Percentiles rank a stretch among this genome's conserved stretches.
Evolutionary conservation across 1,140 invertebrate species (phyloP).

Genomic region (Trichonephila clavata): DNA sequence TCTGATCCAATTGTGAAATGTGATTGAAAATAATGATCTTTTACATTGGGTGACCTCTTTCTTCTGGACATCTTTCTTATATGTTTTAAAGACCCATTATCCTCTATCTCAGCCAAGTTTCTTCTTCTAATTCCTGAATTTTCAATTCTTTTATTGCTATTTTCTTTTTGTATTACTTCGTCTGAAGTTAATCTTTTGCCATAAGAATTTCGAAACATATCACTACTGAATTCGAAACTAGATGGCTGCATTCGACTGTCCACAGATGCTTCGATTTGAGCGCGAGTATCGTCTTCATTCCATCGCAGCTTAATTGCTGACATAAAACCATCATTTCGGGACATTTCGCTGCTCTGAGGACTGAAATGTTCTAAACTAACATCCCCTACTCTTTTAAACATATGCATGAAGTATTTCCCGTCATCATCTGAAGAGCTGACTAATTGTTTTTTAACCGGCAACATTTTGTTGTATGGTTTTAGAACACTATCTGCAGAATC

Average conservation of each 20-base stretch:
- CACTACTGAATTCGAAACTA: not conserved
- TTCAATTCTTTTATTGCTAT: not conserved
- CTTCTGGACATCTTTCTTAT: not conserved
- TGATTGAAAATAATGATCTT: not conserved
- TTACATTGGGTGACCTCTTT: not conserved
- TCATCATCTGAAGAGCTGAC: not conserved
- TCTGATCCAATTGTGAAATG: not conserved
- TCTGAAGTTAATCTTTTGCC: not conserved
- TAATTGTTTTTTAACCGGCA: not conserved
- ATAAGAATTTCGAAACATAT: not conserved
- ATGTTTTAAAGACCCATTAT: not conserved
- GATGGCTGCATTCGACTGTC: slow-evolving; percentile 48
- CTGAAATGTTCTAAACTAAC: slow-evolving; percentile 50
- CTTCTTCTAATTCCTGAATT: not conserved
- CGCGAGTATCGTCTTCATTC: slow-evolving; percentile 55
- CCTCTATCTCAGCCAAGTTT: not conserved
- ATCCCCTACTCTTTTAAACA: slow-evolving; percentile 66
- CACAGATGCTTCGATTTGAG: slow-evolving; percentile 34
- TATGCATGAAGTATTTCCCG: slow-evolving; percentile 65
- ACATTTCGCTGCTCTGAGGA: not conserved
- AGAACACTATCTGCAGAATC: not conserved
- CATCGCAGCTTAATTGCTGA: slow-evolving; percentile 62
- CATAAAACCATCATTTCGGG: slow-evolving; percentile 37
- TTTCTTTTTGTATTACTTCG: not conserved
- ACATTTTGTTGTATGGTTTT: not conserved